Percentiles rank a stretch among this genome's conserved stretches.
phyloP scores from a whole-genome alignment of 2,113 vertebrate species.

The Saguinus imperator region DNA sequence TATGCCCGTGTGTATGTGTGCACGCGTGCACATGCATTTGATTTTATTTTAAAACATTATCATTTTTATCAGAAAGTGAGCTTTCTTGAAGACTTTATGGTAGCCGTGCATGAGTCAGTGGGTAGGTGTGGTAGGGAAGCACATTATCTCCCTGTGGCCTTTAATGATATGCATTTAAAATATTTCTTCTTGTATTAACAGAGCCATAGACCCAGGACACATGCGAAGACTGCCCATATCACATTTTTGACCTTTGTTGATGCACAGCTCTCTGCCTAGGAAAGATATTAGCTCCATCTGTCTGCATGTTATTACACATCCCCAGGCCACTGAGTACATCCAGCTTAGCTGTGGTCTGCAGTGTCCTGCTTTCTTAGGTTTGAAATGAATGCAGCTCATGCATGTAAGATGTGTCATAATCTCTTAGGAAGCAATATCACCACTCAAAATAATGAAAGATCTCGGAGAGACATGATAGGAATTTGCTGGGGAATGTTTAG shows the following conservation, averaged over 20 bases:
- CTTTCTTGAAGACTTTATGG: not conserved
- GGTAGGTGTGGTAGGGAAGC: not conserved
- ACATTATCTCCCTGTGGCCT: not conserved
- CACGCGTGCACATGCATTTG: not conserved
- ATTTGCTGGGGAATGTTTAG: too few relatives aligned
- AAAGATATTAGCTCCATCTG: too few relatives aligned
- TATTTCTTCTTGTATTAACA: not conserved
- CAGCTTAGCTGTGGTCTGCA: not conserved
- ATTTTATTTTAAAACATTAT: not conserved
- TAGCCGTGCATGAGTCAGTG: not conserved
- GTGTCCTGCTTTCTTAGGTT: not conserved
- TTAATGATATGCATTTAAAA: not conserved
- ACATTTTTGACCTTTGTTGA: not conserved
- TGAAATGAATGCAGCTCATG: not conserved
- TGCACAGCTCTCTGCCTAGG: too few relatives aligned
- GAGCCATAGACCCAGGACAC: too few relatives aligned
- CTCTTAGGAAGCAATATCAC: not conserved
- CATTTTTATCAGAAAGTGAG: not conserved
- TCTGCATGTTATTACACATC: rapidly evolving
- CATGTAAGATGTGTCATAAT: not conserved
- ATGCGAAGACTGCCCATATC: not conserved
- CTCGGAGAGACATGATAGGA: rapidly evolving
- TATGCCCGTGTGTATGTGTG: too few relatives aligned
- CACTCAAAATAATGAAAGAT: not conserved
- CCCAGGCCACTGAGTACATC: rapidly evolving